Evolutionary conservation across 2,888 invertebrate genomes (phyloP).

Genomic region (Thecophora atra): DNA sequence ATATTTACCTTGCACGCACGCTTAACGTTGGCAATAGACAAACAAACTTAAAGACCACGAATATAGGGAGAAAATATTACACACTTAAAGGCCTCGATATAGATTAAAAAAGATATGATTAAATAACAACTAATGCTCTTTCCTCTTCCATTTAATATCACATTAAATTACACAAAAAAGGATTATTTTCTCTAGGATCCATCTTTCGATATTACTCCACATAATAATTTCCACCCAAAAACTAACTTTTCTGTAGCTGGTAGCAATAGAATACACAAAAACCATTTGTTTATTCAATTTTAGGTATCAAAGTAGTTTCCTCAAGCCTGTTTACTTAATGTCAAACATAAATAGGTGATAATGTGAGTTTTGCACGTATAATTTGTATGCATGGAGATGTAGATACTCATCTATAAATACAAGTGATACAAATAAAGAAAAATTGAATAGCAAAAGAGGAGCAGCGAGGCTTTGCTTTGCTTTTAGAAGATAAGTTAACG

Average conservation of each 20-base stretch:
- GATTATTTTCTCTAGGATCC: too few relatives aligned
- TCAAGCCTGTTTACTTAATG: conserved; percentile 23
- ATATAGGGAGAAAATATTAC: neutral
- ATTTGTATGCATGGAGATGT: too few relatives aligned
- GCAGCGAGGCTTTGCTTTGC: neutral
- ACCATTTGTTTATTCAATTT: conserved; percentile 13
- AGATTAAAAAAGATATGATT: too few relatives aligned
- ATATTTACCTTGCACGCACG: neutral
- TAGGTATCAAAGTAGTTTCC: neutral
- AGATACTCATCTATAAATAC: too few relatives aligned
- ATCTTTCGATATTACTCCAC: too few relatives aligned
- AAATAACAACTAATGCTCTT: too few relatives aligned
- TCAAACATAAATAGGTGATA: conserved; percentile 7
- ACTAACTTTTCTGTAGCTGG: neutral
- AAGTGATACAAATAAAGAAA: too few relatives aligned
- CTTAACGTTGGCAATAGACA: neutral
- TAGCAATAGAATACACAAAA: neutral
- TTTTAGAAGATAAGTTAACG: neutral
- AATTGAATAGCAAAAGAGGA: too few relatives aligned
- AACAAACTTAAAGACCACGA: neutral
- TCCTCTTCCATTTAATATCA: too few relatives aligned
- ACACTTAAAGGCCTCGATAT: neutral
- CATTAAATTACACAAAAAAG: too few relatives aligned
- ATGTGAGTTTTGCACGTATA: neutral
- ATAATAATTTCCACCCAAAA: neutral